Evolutionary conservation across 2,113 vertebrate genomes (phyloP), one percentile per base, ranked within the genome.

Genomic region (Cervus canadensis): DNA sequence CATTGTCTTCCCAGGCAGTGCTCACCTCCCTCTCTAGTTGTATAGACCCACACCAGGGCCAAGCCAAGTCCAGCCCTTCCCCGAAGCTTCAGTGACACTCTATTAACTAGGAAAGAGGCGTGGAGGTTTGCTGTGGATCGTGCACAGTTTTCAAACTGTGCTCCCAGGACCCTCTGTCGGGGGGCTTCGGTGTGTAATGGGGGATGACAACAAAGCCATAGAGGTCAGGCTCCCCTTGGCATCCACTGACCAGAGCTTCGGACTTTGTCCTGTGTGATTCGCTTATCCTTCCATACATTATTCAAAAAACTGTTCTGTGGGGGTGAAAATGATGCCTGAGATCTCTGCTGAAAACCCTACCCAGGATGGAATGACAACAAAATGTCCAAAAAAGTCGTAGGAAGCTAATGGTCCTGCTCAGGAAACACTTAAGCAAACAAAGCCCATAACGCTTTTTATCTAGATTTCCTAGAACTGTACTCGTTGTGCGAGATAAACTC

Each of bases 391-490:
- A 54, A 95, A 88, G 64, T 87, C 81, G 2, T 26, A 26, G 6
- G 21, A 82, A 97, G 95, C 94, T 96, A 86, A 96, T 45, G 93
- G 87, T 30, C 92, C 90, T 89, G 94, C 57, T 81, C 85, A 87
- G 94, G 96, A 98, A 96, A 93, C 84, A 92, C 92, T 67, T 83
- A 88, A 79, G 87, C 87, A 81, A 92, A 94, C 92, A 88, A 92
- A 96, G 76, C 87, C 60, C 6, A 1, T 33, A 36, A 78, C 36
- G 3, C 94, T 89, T 98, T 74, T 96, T 71, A n/a, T 95, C 92
- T 91, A 82, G 93, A 85, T 93, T 97, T 97, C 95, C 96, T 97
- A 96, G 94, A 95, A 95, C 40, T 59, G 45, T 64, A 43, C 62
- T 97, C 79, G 56, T 87, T 45, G 60, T 36, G n/a, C 28, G 83